Conservation (phyloP, 2,113 vertebrate species). For the Carettochelys insculpta region DNA sequence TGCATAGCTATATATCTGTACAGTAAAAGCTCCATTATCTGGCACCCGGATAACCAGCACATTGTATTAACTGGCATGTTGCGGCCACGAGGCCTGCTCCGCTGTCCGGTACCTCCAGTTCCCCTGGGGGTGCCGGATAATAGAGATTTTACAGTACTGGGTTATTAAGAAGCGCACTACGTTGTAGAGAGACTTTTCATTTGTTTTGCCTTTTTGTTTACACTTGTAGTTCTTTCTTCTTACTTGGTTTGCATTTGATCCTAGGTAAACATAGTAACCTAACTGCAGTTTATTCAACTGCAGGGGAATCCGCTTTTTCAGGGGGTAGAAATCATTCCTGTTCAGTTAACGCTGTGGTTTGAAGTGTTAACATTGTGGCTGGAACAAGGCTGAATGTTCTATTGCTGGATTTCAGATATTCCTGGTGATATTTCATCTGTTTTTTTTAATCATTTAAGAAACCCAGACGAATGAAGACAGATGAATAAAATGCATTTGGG, state of each 20-base stretch:
- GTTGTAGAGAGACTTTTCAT: neutral
- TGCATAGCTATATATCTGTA: too few species aligned
- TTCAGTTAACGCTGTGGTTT: neutral
- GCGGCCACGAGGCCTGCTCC: too few species aligned
- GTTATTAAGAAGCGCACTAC: neutral
- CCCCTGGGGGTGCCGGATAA: too few species aligned
- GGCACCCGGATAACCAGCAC: too few species aligned
- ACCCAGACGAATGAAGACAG: constrained; percentile 51
- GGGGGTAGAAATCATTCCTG: constrained; percentile 49
- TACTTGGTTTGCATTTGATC: constrained; percentile 42
- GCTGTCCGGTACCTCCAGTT: too few species aligned
- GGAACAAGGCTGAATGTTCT: constrained; percentile 36
- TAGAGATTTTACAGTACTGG: too few species aligned
- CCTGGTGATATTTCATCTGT: constrained; percentile 48
- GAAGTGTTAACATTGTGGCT: constrained; percentile 35
- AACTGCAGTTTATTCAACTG: constrained; percentile 52
- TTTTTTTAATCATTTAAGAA: constrained; percentile 55
- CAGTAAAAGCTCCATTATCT: too few species aligned
- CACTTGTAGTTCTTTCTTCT: neutral
- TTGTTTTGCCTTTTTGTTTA: neutral
- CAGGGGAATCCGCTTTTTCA: constrained; percentile 33
- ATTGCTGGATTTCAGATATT: constrained; percentile 53
- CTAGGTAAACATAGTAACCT: constrained; percentile 59
- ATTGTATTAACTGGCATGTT: too few species aligned
- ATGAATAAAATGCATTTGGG: constrained; percentile 31